phyloP scores from a whole-genome alignment of 2,797 vertebrate species.

The Notolepis coatsorum region DNA sequence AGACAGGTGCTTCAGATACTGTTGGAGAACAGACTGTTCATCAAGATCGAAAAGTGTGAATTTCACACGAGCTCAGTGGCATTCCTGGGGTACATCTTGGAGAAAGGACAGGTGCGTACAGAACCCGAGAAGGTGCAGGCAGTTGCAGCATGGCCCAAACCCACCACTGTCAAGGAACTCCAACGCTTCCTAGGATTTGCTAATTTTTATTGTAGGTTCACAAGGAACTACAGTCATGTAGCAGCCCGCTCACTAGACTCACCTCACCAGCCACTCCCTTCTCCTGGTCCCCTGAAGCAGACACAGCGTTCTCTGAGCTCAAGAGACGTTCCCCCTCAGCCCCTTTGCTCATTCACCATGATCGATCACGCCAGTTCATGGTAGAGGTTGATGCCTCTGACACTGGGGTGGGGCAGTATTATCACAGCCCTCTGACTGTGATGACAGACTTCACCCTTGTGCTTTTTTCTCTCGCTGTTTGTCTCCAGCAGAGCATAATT shows the following conservation, averaged over 20 bases:
- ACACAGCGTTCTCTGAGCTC: no score
- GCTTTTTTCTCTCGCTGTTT: not conserved
- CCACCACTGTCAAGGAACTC: not conserved
- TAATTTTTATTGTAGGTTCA: not conserved
- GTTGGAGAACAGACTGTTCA: not conserved
- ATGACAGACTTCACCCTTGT: not conserved
- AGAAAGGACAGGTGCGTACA: not conserved
- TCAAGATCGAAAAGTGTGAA: no score
- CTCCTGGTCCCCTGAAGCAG: no score
- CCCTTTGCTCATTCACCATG: not conserved
- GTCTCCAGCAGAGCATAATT: no score
- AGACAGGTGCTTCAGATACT: no score
- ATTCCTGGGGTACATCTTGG: not conserved
- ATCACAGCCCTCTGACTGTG: not conserved
- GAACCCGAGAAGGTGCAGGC: not conserved
- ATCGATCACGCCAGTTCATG: not conserved
- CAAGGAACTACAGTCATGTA: not conserved
- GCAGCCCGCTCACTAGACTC: not conserved
- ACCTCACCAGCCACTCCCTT: not conserved
- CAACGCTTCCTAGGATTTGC: no score
- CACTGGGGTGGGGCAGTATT: not conserved
- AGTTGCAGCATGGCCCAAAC: not conserved
- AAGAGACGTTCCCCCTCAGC: not conserved
- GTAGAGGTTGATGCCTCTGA: no score
- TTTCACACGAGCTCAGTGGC: not conserved